Evolutionary conservation across 2,888 invertebrate species (phyloP).

Genomic region (Unio delphinus): DNA sequence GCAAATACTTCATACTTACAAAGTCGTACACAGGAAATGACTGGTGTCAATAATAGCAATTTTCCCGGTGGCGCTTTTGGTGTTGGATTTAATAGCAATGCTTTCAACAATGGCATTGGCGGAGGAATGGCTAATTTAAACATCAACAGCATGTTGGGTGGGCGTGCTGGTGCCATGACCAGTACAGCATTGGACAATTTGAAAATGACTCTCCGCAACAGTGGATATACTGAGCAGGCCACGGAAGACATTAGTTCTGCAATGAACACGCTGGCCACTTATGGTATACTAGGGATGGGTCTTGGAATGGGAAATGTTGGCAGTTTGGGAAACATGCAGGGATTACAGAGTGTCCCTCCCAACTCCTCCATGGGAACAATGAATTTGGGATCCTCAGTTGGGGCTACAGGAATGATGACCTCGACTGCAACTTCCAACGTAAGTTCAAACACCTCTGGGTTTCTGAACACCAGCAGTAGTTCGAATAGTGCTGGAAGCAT

Average conservation of each 20-base stretch:
- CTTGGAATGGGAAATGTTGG: slow-evolving; percentile 58
- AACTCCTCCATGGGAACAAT: slow-evolving; percentile 24
- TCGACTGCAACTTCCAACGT: slow-evolving; percentile 44
- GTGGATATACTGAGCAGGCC: slow-evolving; percentile 92
- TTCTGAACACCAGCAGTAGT: slow-evolving; percentile 57
- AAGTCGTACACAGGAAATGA: slow-evolving; percentile 55
- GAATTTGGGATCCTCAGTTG: slow-evolving; percentile 33
- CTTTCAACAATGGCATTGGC: slow-evolving; percentile 58
- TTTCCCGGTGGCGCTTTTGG: slow-evolving; percentile 58
- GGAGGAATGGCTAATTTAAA: slow-evolving; percentile 65
- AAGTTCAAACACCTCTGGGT: slow-evolving; percentile 44
- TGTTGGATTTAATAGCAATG: slow-evolving; percentile 61
- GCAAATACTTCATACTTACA: slow-evolving; percentile 72
- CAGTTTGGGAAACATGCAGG: slow-evolving; percentile 57
- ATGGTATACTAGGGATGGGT: slow-evolving; percentile 89
- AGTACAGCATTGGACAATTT: slow-evolving; percentile 69
- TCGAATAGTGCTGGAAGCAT: slow-evolving; percentile 76
- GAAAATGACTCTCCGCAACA: slow-evolving; percentile 86
- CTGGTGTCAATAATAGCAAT: slow-evolving; percentile 55
- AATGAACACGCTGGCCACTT: slow-evolving; percentile 92
- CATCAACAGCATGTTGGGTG: slow-evolving; percentile 55
- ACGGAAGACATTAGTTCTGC: slow-evolving; percentile 91
- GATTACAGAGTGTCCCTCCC: slow-evolving; percentile 24
- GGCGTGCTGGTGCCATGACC: slow-evolving; percentile 51
- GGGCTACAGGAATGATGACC: slow-evolving; percentile 41